Evolutionary conservation across 2,113 vertebrate genomes (phyloP).

Genomic region (Oryzias melastigma): DNA sequence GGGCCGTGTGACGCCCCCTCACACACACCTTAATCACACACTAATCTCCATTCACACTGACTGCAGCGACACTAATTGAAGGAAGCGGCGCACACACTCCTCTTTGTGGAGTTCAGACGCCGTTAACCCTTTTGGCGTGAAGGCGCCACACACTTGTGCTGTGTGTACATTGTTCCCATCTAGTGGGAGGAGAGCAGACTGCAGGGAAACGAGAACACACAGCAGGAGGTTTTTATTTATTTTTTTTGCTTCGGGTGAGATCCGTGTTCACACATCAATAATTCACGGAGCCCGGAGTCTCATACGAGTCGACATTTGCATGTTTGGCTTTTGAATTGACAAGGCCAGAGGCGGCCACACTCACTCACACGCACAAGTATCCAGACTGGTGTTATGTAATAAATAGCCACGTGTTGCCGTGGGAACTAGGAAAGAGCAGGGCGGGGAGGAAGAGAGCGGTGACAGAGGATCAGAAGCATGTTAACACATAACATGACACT

Average conservation of each 20-base stretch:
- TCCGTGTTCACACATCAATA: constrained; percentile 33
- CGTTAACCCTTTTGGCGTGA: too few relatives aligned
- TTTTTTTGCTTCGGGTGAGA: background rate
- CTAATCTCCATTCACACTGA: constrained; percentile 33
- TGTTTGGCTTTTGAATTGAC: constrained; percentile 29
- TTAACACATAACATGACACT: background rate
- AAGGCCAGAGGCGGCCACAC: constrained; percentile 16
- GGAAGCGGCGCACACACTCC: background rate
- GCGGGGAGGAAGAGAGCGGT: background rate
- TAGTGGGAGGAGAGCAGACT: constrained; percentile 48
- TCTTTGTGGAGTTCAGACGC: background rate
- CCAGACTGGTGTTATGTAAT: constrained; percentile 47
- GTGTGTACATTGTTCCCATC: constrained; percentile 34
- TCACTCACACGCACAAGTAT: constrained; percentile 4
- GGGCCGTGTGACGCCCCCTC: constrained; percentile 7
- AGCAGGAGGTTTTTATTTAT: background rate
- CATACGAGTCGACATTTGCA: constrained; percentile 15
- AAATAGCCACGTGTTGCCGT: constrained; percentile 52
- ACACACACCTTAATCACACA: constrained; percentile 38
- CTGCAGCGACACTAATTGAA: constrained; percentile 16
- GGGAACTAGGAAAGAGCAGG: constrained; percentile 42
- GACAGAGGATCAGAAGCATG: background rate
- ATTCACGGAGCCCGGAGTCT: constrained; percentile 11
- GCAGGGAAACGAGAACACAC: constrained; percentile 16
- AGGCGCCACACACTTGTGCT: background rate